phyloP scores from a whole-genome alignment of 2,797 vertebrate species.

The Dallia pectoralis region DNA sequence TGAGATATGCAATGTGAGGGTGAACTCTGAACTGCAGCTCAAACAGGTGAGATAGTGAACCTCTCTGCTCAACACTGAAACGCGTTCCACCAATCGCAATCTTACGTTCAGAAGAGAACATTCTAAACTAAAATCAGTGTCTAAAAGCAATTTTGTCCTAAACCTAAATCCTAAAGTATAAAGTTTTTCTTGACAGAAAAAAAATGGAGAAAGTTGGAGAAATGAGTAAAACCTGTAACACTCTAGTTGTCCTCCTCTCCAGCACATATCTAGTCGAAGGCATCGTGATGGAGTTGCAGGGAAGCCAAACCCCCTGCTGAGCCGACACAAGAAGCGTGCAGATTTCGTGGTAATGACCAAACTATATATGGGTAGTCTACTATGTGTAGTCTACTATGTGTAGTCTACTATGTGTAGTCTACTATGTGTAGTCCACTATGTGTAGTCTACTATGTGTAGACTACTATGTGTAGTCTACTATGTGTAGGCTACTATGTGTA shows the following conservation, averaged over 20 bases:
- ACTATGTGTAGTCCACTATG: slow-evolving; percentile 4
- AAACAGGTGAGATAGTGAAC: slow-evolving; percentile 77
- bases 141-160: background rate
- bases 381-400: slow-evolving; percentile 10
- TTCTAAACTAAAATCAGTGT: background rate
- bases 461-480: slow-evolving; percentile 10
- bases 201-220: background rate
- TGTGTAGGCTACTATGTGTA: slow-evolving; percentile 8
- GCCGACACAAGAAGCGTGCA: slow-evolving; percentile 84
- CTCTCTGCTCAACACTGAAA: background rate
- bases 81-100: background rate
- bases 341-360: slow-evolving; percentile 64
- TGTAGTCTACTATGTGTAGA: slow-evolving; percentile 7
- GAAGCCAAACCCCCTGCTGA: slow-evolving; percentile 87
- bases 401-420: slow-evolving; percentile 8
- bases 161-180: background rate
- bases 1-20: slow-evolving; percentile 91
- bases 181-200: background rate
- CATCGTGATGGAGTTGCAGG: slow-evolving; percentile 88
- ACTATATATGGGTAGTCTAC: no score
- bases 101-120: background rate
- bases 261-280: slow-evolving; percentile 90
- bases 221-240: background rate
- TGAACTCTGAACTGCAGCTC: slow-evolving; percentile 88
- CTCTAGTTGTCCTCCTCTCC: slow-evolving; percentile 4